Evolutionary conservation across 2,797 vertebrate species (phyloP), one percentile per base, ranked within the genome.

Genomic region (Heteromormyrus szaboi): DNA sequence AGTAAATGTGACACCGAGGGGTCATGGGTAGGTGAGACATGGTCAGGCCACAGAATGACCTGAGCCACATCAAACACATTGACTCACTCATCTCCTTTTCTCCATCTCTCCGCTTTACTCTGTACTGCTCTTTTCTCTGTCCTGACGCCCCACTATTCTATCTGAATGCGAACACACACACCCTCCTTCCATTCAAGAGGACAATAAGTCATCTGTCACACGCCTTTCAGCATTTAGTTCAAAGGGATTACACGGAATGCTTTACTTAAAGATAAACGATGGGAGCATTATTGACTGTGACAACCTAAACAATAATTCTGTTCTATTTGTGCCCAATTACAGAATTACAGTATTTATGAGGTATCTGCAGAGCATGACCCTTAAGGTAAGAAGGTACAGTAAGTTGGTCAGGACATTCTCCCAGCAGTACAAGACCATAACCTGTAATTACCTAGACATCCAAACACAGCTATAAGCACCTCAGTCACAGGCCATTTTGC

Each of bases 281-380:
- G 17, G n/a, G 81, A 51, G 9, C 2, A 11, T 14, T 85, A 85
- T 12, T 51, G 48, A 51, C 48, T 85, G 17, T 48, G 46, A 85
- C 83, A 48, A 85, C n/a, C 44, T 85, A 50, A 48, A 50, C 44
- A 85, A 48, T 83, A n/a, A 85, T 85, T 85, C 46, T 85, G 81
- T 29, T 50, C 25, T 51, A 9, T 29, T 51, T 22, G 46, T 51
- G 44, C 48, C 41, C 12, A 79, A n/a, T 85, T 85, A 25, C 46
- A 85, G 22, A 85, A 51, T 85, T 22, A 29, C 50, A 85, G n/a
- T 85, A 50, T 51, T 53, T 85, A 51, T 51, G 46, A 85, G 46
- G 46, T 48, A 25, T 53, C 25, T 85, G 22, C 51, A 51, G 22
- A 51, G 29, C 83, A 54, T 22, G 22, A 85, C 4, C 9, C 17